phyloP scores from a whole-genome alignment of 2,888 invertebrate species.

The Thysanoteuthis rhombus region DNA sequence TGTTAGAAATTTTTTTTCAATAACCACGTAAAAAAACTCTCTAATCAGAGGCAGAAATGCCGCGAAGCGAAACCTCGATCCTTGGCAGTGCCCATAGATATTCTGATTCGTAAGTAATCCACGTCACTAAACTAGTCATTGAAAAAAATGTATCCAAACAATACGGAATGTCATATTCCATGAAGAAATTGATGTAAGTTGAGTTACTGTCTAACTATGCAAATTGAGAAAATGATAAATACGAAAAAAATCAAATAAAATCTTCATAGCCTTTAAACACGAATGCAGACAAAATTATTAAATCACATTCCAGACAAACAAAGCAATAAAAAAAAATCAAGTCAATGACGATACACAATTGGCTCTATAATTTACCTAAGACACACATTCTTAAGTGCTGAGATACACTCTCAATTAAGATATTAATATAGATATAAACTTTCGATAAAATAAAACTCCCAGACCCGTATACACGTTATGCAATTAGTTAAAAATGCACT shows the following conservation, averaged over 20 bases:
- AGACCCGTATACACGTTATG: neutral
- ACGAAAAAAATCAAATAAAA: neutral
- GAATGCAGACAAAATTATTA: neutral
- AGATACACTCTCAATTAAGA: neutral
- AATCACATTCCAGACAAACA: conserved; percentile 1
- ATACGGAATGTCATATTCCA: too few relatives aligned
- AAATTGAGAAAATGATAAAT: neutral
- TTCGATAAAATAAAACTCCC: neutral
- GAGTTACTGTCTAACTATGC: neutral
- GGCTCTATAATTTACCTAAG: neutral
- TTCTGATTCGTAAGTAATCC: too few relatives aligned
- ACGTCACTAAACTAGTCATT: too few relatives aligned
- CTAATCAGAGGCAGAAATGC: too few relatives aligned
- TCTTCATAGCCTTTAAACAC: neutral
- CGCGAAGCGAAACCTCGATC: too few relatives aligned
- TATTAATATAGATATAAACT: neutral
- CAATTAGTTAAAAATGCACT: neutral
- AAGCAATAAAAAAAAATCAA: neutral
- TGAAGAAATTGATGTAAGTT: too few relatives aligned
- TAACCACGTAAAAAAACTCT: too few relatives aligned
- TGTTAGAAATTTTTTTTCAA: too few relatives aligned
- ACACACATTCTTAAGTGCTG: neutral
- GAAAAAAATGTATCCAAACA: too few relatives aligned
- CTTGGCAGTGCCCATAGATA: too few relatives aligned
- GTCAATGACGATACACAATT: neutral